A percentile compares a stretch with the other conserved stretches of the same genome.
phyloP scores from a whole-genome alignment of 2,113 vertebrate genomes.

The Charina bottae region DNA sequence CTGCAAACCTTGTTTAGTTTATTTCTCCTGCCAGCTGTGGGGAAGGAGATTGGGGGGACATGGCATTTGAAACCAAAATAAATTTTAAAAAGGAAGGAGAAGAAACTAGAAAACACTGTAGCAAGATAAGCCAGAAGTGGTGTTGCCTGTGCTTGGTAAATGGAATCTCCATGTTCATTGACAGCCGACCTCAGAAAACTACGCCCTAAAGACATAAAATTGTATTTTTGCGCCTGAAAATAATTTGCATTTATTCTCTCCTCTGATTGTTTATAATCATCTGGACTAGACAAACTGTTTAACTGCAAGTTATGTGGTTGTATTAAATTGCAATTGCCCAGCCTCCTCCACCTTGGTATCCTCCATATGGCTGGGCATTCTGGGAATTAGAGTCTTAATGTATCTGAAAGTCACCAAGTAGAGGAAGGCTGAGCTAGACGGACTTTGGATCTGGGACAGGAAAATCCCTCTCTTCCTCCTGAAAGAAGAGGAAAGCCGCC shows the following conservation, averaged over 20 bases:
- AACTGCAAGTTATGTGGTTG: not conserved
- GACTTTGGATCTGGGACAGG: too few relatives aligned
- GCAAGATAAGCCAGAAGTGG: not conserved
- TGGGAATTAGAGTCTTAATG: not conserved
- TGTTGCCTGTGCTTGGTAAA: too few relatives aligned
- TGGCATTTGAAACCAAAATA: not conserved
- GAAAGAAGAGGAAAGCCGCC: not conserved
- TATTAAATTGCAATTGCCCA: not conserved
- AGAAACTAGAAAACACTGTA: not conserved
- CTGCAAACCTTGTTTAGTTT: not conserved
- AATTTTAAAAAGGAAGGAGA: not conserved
- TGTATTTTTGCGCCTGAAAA: not conserved
- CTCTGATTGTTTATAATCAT: not conserved
- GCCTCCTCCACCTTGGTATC: not conserved
- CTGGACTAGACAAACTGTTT: not conserved
- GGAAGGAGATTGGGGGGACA: not conserved
- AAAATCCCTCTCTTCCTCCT: not conserved
- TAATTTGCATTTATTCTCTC: not conserved
- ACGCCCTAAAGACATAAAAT: too few relatives aligned
- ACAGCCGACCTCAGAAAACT: too few relatives aligned
- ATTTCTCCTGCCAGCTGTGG: not conserved
- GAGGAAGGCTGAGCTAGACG: not conserved
- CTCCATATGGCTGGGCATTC: not conserved
- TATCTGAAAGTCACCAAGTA: not conserved
- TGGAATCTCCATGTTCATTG: too few relatives aligned